Evolutionary conservation across 1,140 invertebrate species (phyloP).

Genomic region (Bombus polaris): DNA sequence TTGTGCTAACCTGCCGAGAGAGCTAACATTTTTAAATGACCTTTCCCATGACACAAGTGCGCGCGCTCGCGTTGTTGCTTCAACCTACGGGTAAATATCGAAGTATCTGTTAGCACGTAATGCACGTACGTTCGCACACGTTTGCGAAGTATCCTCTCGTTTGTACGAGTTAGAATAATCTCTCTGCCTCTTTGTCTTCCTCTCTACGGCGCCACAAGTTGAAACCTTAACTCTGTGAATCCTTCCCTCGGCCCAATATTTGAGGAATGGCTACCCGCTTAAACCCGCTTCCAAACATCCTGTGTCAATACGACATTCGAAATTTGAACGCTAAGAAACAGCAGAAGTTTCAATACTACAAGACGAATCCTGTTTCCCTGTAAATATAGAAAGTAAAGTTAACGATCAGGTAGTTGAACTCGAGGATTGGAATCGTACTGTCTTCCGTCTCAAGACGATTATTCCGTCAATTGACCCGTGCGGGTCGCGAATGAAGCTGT

Average conservation of each 20-base stretch:
- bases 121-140: background rate
- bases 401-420: slow-evolving; percentile 2
- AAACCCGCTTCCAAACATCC: background rate
- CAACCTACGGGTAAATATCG: slow-evolving; percentile 57
- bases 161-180: too few species aligned
- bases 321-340: background rate
- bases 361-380: background rate
- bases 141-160: background rate
- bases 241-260: background rate
- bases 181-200: too few species aligned
- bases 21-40: slow-evolving; percentile 72
- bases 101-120: slow-evolving; percentile 14
- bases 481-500: slow-evolving; percentile 8
- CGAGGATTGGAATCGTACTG: background rate
- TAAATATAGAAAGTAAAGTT: slow-evolving; percentile 11
- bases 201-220: background rate
- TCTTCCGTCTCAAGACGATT: background rate
- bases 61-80: slow-evolving; percentile 55
- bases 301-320: background rate
- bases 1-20: slow-evolving; percentile 25
- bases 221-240: background rate
- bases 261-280: too few species aligned
- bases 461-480: background rate
- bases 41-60: slow-evolving; percentile 72
- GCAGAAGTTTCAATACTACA: background rate